Percentiles rank a stretch among this genome's conserved stretches.
Conservation (phyloP, 2,113 vertebrate species). For the Kobus ellipsiprymnus region DNA sequence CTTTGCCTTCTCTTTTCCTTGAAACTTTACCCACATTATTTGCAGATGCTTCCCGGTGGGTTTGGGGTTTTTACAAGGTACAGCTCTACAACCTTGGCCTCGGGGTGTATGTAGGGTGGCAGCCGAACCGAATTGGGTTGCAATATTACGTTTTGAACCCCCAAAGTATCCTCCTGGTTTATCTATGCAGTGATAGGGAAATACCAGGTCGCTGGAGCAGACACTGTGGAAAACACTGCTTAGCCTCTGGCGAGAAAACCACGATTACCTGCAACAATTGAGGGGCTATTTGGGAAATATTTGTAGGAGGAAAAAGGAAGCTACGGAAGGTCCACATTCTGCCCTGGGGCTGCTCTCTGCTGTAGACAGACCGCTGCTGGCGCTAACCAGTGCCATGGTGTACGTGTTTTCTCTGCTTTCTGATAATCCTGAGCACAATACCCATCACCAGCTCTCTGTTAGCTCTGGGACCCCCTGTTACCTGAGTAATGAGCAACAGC, state of each 20-base stretch:
- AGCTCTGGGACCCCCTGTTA: background rate
- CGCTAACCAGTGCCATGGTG: accelerated
- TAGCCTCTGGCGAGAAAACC: background rate
- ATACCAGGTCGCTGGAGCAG: background rate
- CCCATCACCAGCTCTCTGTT: background rate
- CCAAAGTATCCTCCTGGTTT: background rate
- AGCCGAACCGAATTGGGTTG: background rate
- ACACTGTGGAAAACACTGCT: background rate
- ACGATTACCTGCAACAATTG: background rate
- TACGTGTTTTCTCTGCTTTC: background rate
- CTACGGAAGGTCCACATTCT: background rate
- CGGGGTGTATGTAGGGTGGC: background rate
- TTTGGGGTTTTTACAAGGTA: background rate
- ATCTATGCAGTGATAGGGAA: background rate
- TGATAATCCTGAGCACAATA: background rate
- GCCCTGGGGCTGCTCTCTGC: background rate
- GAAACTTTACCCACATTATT: background rate
- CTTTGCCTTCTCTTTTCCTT: background rate
- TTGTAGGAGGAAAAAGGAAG: background rate
- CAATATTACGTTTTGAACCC: background rate
- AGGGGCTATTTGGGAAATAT: background rate
- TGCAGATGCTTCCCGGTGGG: background rate
- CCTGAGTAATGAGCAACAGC: background rate
- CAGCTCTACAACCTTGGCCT: background rate
- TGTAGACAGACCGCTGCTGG: too few species aligned